Conservation (phyloP, 2,797 vertebrate genomes). For the Semotilus atromaculatus region DNA sequence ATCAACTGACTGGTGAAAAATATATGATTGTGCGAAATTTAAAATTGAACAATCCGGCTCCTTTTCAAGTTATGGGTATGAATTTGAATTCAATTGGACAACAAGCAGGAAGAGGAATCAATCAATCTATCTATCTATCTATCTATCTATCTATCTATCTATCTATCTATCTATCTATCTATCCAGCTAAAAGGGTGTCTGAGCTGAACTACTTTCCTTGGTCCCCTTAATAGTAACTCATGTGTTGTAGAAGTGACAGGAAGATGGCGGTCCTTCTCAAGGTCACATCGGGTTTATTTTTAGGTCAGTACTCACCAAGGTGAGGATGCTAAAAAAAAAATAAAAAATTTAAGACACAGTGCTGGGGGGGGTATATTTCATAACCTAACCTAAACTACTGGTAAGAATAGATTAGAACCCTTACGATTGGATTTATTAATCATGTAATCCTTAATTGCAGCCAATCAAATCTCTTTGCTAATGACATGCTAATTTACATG, state of each 20-base stretch:
- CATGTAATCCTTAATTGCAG: background rate
- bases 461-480: background rate
- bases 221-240: slow-evolving; percentile 22
- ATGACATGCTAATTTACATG: slow-evolving; percentile 2
- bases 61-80: background rate
- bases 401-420: background rate
- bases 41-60: background rate
- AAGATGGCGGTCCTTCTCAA: slow-evolving; percentile 42
- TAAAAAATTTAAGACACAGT: slow-evolving; percentile 16
- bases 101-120: too few relatives aligned
- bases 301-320: slow-evolving; percentile 52
- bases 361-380: slow-evolving; percentile 5
- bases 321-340: slow-evolving; percentile 40
- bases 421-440: background rate
- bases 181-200: background rate
- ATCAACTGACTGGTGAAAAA: background rate
- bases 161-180: too few relatives aligned
- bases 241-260: slow-evolving; percentile 41
- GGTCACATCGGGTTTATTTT: slow-evolving; percentile 49
- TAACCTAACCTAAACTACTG: background rate
- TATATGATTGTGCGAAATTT: background rate
- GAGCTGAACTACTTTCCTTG: slow-evolving; percentile 29
- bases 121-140: background rate
- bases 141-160: too few relatives aligned
- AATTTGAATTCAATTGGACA: background rate